phyloP scores from a whole-genome alignment of 2,113 vertebrate genomes.

The Chloroceryle aenea region DNA sequence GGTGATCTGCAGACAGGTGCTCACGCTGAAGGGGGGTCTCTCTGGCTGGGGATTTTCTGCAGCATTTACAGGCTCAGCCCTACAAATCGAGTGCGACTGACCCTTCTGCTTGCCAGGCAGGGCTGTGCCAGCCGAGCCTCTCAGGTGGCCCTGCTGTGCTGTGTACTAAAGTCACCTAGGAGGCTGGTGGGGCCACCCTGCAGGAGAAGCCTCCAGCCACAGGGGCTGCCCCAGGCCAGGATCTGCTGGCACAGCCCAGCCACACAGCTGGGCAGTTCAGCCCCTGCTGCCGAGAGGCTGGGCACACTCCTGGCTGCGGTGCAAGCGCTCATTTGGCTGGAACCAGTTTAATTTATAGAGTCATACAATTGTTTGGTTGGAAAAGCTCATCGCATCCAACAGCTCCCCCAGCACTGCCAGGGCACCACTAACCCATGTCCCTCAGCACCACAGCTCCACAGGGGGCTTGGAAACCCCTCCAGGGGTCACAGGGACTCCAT shows the following conservation, averaged over 20 bases:
- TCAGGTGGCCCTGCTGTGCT: not conserved
- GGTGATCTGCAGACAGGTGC: too few relatives aligned
- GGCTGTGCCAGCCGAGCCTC: not conserved
- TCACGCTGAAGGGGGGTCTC: not conserved
- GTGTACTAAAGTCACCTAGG: not conserved
- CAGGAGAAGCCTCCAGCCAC: not conserved
- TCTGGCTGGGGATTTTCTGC: not conserved
- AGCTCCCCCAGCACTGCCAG: too few relatives aligned
- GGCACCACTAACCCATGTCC: too few relatives aligned
- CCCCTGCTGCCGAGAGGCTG: not conserved
- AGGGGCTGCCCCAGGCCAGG: not conserved
- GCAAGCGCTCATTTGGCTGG: not conserved
- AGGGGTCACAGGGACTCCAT: too few relatives aligned
- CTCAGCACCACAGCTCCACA: too few relatives aligned
- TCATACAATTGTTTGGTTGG: not conserved
- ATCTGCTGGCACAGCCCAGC: not conserved
- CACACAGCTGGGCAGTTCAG: rapidly evolving
- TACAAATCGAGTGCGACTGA: rapidly evolving
- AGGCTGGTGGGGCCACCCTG: not conserved
- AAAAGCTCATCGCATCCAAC: too few relatives aligned
- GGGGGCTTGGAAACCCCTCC: too few relatives aligned
- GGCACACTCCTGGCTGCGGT: not conserved
- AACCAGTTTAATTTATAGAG: not conserved
- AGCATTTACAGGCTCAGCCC: not conserved
- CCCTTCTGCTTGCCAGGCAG: rapidly evolving